Evolutionary conservation across 2,797 vertebrate species (phyloP).

Genomic region (Artibeus jamaicensis): DNA sequence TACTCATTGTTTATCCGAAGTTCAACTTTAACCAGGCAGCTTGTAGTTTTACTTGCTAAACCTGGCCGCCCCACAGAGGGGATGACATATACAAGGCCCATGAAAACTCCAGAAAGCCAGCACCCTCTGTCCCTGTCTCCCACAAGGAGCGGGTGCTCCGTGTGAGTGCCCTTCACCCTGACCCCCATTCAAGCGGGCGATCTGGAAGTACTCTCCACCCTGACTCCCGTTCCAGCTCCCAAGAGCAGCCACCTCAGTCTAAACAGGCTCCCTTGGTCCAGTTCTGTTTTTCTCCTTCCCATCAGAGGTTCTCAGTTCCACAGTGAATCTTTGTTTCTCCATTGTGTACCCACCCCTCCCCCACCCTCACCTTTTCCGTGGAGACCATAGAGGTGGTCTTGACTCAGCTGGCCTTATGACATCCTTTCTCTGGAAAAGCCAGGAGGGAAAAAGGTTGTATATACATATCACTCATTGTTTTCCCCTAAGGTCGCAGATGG

Average conservation of each 20-base stretch:
- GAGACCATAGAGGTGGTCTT: background rate
- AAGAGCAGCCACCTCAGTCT: background rate
- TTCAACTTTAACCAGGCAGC: background rate
- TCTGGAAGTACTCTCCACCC: background rate
- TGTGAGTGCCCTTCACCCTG: no score
- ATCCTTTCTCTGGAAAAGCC: background rate
- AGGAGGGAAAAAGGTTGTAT: background rate
- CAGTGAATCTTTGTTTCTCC: background rate
- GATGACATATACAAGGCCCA: background rate
- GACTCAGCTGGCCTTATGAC: background rate
- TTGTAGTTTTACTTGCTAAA: background rate
- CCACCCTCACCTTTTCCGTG: accelerated
- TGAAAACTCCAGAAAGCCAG: background rate
- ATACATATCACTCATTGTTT: background rate
- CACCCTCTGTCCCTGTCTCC: background rate
- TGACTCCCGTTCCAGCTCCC: background rate
- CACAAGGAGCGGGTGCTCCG: background rate
- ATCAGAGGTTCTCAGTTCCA: background rate
- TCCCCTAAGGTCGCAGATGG: background rate
- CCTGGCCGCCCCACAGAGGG: background rate
- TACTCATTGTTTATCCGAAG: background rate
- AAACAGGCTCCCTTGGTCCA: background rate
- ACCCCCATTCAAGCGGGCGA: background rate
- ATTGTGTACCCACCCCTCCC: background rate
- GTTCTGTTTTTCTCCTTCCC: background rate